Conservation (phyloP, 1,140 invertebrate species). For the Planococcus citri region DNA sequence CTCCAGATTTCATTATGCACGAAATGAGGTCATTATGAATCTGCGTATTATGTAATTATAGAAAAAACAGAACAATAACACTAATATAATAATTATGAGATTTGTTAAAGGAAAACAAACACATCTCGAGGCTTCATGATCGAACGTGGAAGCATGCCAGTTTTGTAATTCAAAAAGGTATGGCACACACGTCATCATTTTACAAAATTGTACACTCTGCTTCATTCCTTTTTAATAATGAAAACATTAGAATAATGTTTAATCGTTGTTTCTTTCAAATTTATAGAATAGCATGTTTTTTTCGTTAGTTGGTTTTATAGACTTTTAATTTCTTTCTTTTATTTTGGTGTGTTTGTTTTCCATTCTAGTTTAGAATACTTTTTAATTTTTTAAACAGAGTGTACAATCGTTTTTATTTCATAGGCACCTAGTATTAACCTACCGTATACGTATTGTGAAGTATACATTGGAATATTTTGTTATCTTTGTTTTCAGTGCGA, state of each 20-base stretch:
- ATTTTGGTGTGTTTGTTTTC: constrained; percentile 20
- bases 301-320: background rate
- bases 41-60: too few relatives aligned
- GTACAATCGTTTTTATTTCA: constrained; percentile 9
- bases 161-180: constrained; percentile 20
- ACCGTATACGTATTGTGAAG: background rate
- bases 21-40: too few relatives aligned
- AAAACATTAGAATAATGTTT: background rate
- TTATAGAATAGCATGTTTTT: background rate
- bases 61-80: background rate
- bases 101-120: constrained; percentile 20
- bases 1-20: too few relatives aligned
- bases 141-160: constrained; percentile 11
- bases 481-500: constrained; percentile 7
- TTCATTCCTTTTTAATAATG: background rate
- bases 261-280: background rate
- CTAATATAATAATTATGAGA: constrained; percentile 12
- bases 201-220: constrained; percentile 17
- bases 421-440: background rate
- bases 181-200: background rate
- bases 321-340: background rate
- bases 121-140: constrained; percentile 4
- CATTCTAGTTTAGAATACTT: background rate
- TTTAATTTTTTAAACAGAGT: constrained; percentile 17
- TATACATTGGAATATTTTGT: background rate